Base-by-base conservation (phyloP, 30 jellyfish, hydroid and myxozoan species). In the Hydractinia symbiolongicarpus region DNA sequence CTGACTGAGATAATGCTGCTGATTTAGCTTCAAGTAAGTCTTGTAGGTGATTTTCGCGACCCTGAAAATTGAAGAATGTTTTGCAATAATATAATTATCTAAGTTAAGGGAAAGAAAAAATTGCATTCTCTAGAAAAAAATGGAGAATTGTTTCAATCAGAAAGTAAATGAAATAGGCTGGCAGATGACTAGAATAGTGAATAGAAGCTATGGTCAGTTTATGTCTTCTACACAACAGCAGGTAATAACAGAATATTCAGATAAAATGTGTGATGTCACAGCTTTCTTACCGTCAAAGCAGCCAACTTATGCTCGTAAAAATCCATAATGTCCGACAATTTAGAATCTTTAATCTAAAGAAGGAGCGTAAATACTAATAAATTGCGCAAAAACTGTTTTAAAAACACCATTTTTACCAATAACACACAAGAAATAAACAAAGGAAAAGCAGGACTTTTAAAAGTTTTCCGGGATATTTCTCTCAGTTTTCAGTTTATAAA, bases 281-380 rank as follows among this genome's bases (percentile, higher is more conserved):
- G 9, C 6, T 15, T 49, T 9, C 93, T 7, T 73, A 91, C 98
- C 88, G 83, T 75, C 15, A 87, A 67, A 11, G 88, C 73, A 5
- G 94, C 91, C 21, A 91, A 72, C 69, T 83, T 86, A 57, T 86
- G 96, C 67, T 91, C 98, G 76, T 86, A 91, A 30, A 86, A 81
- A 54, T 83, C 96, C 92, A 91, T 86, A 14, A 91, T 79, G 19
- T 91, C 98, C 5, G 96, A 87, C 15, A 91, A 54, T 61, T 91
- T 91, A 55, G 98, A 78, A 72, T 91, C 98, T 86, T 91, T 91
- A 16, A 86, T 72, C 98, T 91, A 55, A 52, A 86, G 66, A 61
- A 13, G 8, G 13, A 19, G 76, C 21, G 77, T 21, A 73, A 54
- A 57, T 53, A 17, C 54, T n/a, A 71, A 20, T 30, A 13, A 71